A percentile compares a stretch with the other conserved stretches of the same genome.
Evolutionary conservation across 1,140 invertebrate species (phyloP).

Genomic region (Drosophila nasuta): DNA sequence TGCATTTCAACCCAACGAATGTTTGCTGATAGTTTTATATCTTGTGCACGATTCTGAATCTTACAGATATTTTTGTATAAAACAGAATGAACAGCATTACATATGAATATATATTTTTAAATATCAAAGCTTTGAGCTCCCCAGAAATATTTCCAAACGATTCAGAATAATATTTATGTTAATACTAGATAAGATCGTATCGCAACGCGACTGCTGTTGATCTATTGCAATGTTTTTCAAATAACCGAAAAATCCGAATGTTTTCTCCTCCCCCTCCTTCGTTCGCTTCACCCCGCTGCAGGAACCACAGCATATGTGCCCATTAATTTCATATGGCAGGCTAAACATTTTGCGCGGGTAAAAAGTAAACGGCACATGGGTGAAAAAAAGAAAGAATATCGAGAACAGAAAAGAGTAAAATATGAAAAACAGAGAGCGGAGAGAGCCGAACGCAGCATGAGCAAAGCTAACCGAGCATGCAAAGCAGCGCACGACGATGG

Average conservation of each 20-base stretch:
- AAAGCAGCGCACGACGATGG: conserved; percentile 19
- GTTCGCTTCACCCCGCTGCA: background rate
- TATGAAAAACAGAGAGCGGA: conserved; percentile 35
- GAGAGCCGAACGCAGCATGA: conserved; percentile 15
- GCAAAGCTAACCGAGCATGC: conserved; percentile 21
- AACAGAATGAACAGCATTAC: background rate
- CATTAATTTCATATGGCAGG: conserved; percentile 37
- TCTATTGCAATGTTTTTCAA: conserved; percentile 14
- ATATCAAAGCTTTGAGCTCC: background rate
- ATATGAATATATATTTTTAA: background rate
- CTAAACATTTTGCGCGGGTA: conserved; percentile 44
- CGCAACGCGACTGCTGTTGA: conserved; percentile 1
- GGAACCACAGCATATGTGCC: conserved; percentile 23
- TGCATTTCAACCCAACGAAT: too few species aligned
- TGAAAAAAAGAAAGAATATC: conserved; percentile 28
- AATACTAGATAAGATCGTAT: conserved; percentile 19
- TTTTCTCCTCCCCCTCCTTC: background rate
- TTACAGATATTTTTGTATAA: background rate
- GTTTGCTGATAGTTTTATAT: too few species aligned
- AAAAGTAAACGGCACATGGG: conserved; percentile 45
- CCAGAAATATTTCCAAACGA: conserved; percentile 5
- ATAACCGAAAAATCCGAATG: conserved; percentile 2
- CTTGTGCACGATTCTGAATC: too few species aligned
- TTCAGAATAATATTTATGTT: conserved; percentile 7
- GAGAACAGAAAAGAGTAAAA: conserved; percentile 34